A percentile compares a stretch with the other conserved stretches of the same genome.
These are phyloP conservation scores for Brachystomella parvula DNA, from an alignment of 1,140 invertebrate species.

Conservation along the genomic window DNA sequence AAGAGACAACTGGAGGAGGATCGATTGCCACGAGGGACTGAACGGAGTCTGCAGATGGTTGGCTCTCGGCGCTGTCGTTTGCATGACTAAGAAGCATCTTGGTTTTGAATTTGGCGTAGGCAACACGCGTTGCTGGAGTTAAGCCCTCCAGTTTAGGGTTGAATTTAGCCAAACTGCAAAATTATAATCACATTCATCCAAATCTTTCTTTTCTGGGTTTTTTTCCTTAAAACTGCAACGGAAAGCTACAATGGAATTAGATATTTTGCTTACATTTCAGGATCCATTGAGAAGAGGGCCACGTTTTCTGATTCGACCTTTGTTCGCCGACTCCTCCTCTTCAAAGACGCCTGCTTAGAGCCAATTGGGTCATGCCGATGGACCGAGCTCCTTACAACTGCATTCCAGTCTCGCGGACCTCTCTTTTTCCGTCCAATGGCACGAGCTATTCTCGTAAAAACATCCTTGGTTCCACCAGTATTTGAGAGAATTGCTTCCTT, in stretches of 20 bases:
- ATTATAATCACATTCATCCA: constrained; percentile 6
- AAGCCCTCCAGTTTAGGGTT: constrained; percentile 68
- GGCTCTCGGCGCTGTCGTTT: background rate
- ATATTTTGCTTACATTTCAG: constrained; percentile 46
- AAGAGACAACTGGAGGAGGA: background rate
- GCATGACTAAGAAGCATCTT: constrained; percentile 49
- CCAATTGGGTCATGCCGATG: constrained; percentile 65
- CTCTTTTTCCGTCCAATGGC: constrained; percentile 61
- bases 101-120: constrained; percentile 77
- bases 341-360: constrained; percentile 43
- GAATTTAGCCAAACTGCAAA: constrained; percentile 54
- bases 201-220: background rate
- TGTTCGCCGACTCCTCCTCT: constrained; percentile 20
- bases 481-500: constrained; percentile 58
- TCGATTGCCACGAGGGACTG: background rate
- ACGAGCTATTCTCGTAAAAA: constrained; percentile 68
- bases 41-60: background rate
- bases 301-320: constrained; percentile 50
- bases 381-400: constrained; percentile 62
- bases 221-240: background rate
- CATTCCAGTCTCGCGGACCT: constrained; percentile 72
- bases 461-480: constrained; percentile 56
- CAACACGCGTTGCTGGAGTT: constrained; percentile 63
- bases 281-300: constrained; percentile 53
- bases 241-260: background rate